phyloP scores from a whole-genome alignment of 2,113 vertebrate species.

The Menura novaehollandiae region DNA sequence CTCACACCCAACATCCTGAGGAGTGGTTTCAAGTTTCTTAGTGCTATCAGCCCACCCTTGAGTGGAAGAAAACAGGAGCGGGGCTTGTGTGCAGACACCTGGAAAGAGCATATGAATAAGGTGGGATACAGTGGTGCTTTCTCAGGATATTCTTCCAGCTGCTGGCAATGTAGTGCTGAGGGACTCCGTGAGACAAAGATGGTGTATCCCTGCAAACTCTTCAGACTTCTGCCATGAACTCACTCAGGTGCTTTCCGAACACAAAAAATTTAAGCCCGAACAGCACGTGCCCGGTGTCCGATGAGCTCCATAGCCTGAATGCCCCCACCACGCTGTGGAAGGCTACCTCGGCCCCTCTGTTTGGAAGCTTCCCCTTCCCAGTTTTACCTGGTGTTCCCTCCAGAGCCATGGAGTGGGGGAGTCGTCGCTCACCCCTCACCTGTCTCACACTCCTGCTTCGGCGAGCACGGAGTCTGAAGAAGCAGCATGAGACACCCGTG shows the following conservation, averaged over 20 bases:
- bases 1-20: neutral
- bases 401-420: accelerated
- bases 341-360: neutral
- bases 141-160: neutral
- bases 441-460: neutral
- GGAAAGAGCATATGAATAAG: accelerated
- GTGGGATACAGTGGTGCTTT: neutral
- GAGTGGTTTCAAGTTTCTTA: neutral
- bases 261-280: neutral
- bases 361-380: neutral
- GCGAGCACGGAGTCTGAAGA: no score
- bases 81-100: neutral
- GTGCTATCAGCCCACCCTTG: neutral
- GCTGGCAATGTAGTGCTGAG: accelerated
- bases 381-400: neutral
- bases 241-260: neutral
- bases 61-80: neutral
- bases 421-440: neutral
- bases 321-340: accelerated
- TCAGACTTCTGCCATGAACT: neutral
- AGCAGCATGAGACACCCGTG: accelerated
- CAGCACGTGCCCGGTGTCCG: accelerated
- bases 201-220: accelerated
- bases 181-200: neutral
- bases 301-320: accelerated